These are phyloP conservation scores for Bibio marci DNA, from an alignment of 2,888 invertebrate species.

Conservation along the genomic window DNA sequence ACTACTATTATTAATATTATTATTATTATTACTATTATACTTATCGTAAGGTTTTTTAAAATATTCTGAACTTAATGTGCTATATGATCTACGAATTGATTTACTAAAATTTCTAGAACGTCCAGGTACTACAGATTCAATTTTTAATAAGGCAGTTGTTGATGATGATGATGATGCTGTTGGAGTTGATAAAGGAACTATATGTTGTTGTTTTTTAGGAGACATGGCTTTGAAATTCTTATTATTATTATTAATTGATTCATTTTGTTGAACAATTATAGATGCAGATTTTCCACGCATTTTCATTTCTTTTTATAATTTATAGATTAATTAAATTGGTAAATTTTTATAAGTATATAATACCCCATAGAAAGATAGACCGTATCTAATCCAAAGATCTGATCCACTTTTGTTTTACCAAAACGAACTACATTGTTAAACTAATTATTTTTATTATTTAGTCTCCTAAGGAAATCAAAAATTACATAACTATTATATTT, in stretches of 20 bases:
- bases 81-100: slow-evolving; percentile 27
- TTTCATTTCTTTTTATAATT: slow-evolving; percentile 19
- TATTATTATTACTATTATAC: neutral
- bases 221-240: no score
- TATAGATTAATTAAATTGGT: no score
- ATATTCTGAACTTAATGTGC: slow-evolving; percentile 24
- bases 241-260: neutral
- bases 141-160: slow-evolving; percentile 23
- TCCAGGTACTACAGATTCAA: slow-evolving; percentile 30
- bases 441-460: no score
- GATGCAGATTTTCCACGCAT: slow-evolving; percentile 20
- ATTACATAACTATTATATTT: no score
- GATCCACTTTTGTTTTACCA: no score
- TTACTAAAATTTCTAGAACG: slow-evolving; percentile 23
- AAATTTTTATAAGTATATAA: no score
- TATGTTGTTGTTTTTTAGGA: no score
- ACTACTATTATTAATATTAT: slow-evolving; percentile 3
- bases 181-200: neutral
- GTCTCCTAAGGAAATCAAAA: no score
- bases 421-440: no score
- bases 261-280: neutral
- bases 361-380: no score
- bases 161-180: neutral
- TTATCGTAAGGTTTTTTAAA: slow-evolving; percentile 12
- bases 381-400: no score